A percentile compares a stretch with the other conserved stretches of the same genome.
Conservation (phyloP, 2,113 vertebrate genomes). For the Scopus umbretta region DNA sequence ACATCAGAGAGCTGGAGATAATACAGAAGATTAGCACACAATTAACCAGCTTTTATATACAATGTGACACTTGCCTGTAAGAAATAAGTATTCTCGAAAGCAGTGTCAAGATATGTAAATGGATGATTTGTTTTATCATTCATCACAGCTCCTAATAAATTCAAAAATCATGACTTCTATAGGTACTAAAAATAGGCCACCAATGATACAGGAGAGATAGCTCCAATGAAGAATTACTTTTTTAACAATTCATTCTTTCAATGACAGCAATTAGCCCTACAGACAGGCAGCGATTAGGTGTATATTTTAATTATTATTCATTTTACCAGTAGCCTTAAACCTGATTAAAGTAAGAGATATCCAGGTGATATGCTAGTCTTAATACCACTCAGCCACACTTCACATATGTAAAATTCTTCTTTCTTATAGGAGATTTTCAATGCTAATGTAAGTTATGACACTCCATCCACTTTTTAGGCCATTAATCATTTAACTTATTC, state of each 20-base stretch:
- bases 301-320: constrained; percentile 83
- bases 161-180: constrained; percentile 83
- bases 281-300: constrained; percentile 78
- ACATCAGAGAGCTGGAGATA: constrained; percentile 76
- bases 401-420: constrained; percentile 64
- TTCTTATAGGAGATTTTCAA: constrained; percentile 66
- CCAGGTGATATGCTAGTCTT: constrained; percentile 70
- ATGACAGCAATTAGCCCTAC: constrained; percentile 81
- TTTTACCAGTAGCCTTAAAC: constrained; percentile 68
- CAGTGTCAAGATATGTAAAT: constrained; percentile 83
- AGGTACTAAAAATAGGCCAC: constrained; percentile 80
- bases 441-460: constrained; percentile 68
- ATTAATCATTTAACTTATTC: constrained; percentile 68
- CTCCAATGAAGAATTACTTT: constrained; percentile 77
- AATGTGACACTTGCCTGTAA: constrained; percentile 77
- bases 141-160: constrained; percentile 78
- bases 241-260: constrained; percentile 78
- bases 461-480: constrained; percentile 52
- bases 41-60: constrained; percentile 83
- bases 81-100: constrained; percentile 79
- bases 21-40: constrained; percentile 80
- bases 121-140: constrained; percentile 83
- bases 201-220: constrained; percentile 76
- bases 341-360: constrained; percentile 72
- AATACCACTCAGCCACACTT: constrained; percentile 66